Evolutionary conservation across 2,797 vertebrate genomes (phyloP).

Genomic region (Sternotherus odoratus): DNA sequence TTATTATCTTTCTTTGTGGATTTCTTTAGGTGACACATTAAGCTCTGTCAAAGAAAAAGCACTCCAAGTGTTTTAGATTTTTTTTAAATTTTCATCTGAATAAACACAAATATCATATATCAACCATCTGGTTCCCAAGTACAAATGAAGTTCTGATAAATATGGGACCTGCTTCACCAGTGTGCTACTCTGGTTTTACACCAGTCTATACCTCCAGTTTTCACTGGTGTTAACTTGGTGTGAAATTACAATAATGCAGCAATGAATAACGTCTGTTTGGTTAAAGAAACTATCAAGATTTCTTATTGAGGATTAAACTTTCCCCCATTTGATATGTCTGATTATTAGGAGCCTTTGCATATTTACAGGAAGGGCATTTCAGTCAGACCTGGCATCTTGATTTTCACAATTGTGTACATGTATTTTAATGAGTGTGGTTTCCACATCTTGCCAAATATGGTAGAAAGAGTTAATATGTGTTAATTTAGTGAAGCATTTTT

Average conservation of each 20-base stretch:
- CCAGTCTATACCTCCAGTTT: constrained; percentile 31
- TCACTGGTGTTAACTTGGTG: constrained; percentile 24
- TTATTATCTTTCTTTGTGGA: constrained; percentile 62
- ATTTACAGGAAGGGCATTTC: background rate
- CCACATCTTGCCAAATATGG: no score
- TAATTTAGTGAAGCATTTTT: background rate
- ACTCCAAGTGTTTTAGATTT: constrained; percentile 48
- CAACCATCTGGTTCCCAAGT: constrained; percentile 67
- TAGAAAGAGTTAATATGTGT: background rate
- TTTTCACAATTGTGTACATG: background rate
- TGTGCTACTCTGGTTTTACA: constrained; percentile 37
- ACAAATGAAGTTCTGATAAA: constrained; percentile 70
- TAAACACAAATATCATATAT: constrained; percentile 63
- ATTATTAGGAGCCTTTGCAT: background rate
- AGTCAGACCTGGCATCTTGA: background rate
- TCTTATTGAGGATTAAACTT: background rate
- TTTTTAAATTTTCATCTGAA: constrained; percentile 62
- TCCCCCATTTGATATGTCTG: background rate
- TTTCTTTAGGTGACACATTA: constrained; percentile 66
- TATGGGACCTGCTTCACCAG: constrained; percentile 43
- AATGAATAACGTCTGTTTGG: background rate
- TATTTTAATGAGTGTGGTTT: background rate
- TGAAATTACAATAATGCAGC: background rate
- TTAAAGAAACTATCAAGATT: background rate
- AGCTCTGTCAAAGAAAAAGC: constrained; percentile 57